Evolutionary conservation across 30 jellyfish, hydroid and myxozoan species (phyloP), one percentile per base, ranked within the genome.

Genomic region (Aurelia coerulea): DNA sequence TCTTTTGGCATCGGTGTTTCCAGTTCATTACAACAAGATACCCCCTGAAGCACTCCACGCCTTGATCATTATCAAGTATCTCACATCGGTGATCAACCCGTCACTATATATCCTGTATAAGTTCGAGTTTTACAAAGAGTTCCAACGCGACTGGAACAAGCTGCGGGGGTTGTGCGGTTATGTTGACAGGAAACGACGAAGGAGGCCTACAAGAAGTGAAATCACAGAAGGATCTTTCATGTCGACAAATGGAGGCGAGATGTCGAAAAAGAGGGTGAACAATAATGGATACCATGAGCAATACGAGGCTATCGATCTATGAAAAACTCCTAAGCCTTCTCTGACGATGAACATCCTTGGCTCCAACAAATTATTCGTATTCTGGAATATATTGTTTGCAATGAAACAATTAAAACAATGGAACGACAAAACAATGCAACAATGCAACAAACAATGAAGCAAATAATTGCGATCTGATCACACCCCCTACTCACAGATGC

Each of bases 81-180:
- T 86, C 14, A 86, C 90, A 51, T 86, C 95, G 54, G 64, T 86
- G 46, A 16, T 86, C 12, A 86, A 86, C 53, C 95, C 95, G 18
- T 39, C 60, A 13, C 74, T 86, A 65, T 86, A 73, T 74, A 86
- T 76, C 16, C 73, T 86, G 67, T 86, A 76, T 23, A 86, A 86
- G 37, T 86, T 18, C 65, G 95, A 86, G 50, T 86, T 86, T 71
- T 53, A 86, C 74, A 80, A 86, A 68, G 85, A 35, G 78, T 76
- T 75, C 73, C 68, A 69, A n/a, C 68, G 39, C 35, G 95, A 86
- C 79, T 63, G 78, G 67, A 19, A 71, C 50, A 73, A 53, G 58
- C 12, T 70, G 39, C 42, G 46, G 63, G 49, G 46, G 51, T 79
- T 35, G 59, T 16, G 56, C 17, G 72, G 91, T 69, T 69, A 85